Evolutionary conservation across 2,888 invertebrate genomes (phyloP), one percentile per base, ranked within the genome.

Genomic region (Marasmarcha lunaedactyla): DNA sequence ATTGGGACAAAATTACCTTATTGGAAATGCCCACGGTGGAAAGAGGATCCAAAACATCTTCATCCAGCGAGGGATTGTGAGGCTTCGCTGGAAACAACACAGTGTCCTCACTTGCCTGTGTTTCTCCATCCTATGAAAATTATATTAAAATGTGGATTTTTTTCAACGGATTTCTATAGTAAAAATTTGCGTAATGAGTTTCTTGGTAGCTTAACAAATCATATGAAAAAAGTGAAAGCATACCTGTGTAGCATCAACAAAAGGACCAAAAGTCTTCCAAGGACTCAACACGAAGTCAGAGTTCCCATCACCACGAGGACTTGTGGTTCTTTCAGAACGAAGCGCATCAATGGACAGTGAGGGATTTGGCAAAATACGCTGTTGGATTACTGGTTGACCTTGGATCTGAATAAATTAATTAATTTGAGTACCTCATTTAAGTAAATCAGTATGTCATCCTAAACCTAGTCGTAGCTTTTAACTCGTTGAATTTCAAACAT

Each of bases 211-310:
- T n/a, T n/a, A n/a, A n/a, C n/a, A n/a, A n/a, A n/a, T n/a, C n/a
- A n/a, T n/a, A n/a, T n/a, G n/a, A n/a, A n/a, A n/a, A n/a, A n/a
- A n/a, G n/a, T n/a, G n/a, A n/a, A n/a, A 5, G 3, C 7, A 5
- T 49, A 77, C 83, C 70, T 83, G 81, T 46, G 81, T 67, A 9
- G 72, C 78, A 45, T 83, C 83, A 13, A 83, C 79, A 35, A 79
- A 83, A 37, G 83, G 83, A 2, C 83, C 83, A 41, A 81, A 81
- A 0, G 81, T 71, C 52, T 83, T 83, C 83, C 83, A 83, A 0
- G 83, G 83, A 41, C 83, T 83, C 51, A 83, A 83, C 44, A 83
- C 81, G 33, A 83, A 79, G 48, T 81, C 81, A 54, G 57, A 78
- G 49, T 76, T 81, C 40, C 81, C 83, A 35, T 81, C 81, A 1